Base-by-base conservation (phyloP, 2,888 invertebrate species). In the Helobdella robusta region DNA sequence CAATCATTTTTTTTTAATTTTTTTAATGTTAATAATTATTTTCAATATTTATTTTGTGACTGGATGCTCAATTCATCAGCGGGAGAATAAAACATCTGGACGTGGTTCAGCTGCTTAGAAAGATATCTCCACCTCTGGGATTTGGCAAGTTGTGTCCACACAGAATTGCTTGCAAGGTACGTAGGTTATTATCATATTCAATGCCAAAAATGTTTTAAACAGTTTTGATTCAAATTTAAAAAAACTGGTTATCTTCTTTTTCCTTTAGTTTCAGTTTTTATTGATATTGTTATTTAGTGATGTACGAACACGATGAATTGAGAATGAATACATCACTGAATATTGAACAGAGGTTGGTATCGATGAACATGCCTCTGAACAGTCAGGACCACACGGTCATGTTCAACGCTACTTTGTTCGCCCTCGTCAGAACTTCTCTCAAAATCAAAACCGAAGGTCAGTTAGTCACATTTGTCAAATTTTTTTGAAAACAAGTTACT, bases 301-400 rank as follows among this genome's bases (percentile, higher is more conserved):
- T n/a, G n/a, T n/a, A n/a, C n/a, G n/a, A n/a, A n/a, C n/a, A n/a
- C n/a, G n/a, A n/a, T n/a, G n/a, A n/a, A n/a, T n/a, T n/a, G n/a
- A 50, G 23, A 50, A 4, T 56, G 28, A 30, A 30, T 54, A 6
- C 3, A 6, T 54, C 30, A 4, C 2, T 56, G 11, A 40, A 40
- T 36, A 56, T 52, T 66, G 77, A 77, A 20, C 64, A 86, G 85
- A 85, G 95, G 69, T 84, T 98, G 59, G 97, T 98, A 11, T 93
- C 95, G 0, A 98, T 98, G 98, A 98, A 98, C 79, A 98, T 98
- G 98, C 98, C 98, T 0, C 82, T 98, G 65, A 98, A 98, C 78
- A 93, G 92, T 70, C 97, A 98, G 70, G 98, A 98, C 76, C 97
- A 97, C 2, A 98, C 97, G 0, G 97, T 98, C 1, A 85, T 95